phyloP scores from a whole-genome alignment of 2,113 vertebrate genomes.

The Corvus moneduloides region DNA sequence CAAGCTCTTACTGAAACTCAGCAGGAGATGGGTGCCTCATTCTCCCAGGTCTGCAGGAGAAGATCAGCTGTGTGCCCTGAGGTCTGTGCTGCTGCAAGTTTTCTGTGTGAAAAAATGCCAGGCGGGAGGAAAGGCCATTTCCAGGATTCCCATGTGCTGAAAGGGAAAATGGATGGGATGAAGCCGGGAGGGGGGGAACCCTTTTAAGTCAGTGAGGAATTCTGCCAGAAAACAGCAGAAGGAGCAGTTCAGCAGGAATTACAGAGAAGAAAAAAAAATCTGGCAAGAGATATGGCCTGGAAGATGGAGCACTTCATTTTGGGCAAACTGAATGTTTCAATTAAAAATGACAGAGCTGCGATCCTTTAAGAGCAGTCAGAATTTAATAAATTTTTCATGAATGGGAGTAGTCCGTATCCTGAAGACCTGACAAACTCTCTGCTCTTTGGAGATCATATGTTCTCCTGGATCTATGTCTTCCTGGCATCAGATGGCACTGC shows the following conservation, averaged over 20 bases:
- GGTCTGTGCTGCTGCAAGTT: background rate
- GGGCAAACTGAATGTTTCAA: conserved; percentile 66
- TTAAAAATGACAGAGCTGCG: conserved; percentile 67
- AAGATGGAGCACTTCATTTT: conserved; percentile 67
- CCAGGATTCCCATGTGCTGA: background rate
- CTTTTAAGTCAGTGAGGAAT: conserved; percentile 39
- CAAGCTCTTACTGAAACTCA: background rate
- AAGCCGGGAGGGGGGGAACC: background rate
- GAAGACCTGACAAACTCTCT: conserved; percentile 57
- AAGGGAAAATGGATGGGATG: conserved; percentile 22
- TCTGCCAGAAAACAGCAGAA: conserved; percentile 60
- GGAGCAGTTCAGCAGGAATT: conserved; percentile 65
- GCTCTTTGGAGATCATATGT: conserved; percentile 23
- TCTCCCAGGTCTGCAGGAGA: background rate
- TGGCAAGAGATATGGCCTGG: conserved; percentile 40
- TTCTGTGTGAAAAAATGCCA: conserved; percentile 26
- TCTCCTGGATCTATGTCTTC: conserved; percentile 12
- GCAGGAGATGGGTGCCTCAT: background rate
- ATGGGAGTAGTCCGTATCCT: conserved; percentile 49
- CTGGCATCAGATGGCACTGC: conserved; percentile 43
- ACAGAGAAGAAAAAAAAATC: conserved; percentile 30
- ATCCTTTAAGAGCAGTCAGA: conserved; percentile 69
- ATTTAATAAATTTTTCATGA: conserved; percentile 67
- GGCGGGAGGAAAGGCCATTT: conserved; percentile 24
- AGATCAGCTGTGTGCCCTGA: background rate